Conservation (phyloP, 1,140 invertebrate species). For the Nylanderia fulva region DNA sequence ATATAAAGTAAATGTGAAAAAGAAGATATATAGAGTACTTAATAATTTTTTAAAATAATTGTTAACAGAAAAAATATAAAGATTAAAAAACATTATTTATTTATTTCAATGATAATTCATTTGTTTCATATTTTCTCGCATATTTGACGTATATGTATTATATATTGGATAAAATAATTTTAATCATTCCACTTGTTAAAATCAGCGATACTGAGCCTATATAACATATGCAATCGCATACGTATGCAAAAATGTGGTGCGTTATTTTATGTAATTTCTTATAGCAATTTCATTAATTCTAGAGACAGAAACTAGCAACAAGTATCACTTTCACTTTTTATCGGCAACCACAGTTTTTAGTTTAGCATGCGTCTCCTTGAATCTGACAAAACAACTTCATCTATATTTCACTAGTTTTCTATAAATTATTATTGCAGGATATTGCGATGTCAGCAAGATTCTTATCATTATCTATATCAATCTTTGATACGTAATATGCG, state of each 20-base stretch:
- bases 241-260: conserved; percentile 1
- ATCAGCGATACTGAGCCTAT: neutral
- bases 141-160: neutral
- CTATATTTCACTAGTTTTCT: neutral
- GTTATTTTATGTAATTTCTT: neutral
- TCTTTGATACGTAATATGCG: neutral
- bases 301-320: neutral
- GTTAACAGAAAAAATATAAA: no score
- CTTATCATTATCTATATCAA: neutral
- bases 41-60: neutral
- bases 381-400: neutral
- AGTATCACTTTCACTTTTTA: conserved; percentile 47
- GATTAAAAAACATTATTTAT: neutral
- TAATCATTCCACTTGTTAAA: neutral
- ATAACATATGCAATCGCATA: neutral
- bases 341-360: conserved; percentile 19
- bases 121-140: neutral
- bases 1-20: neutral
- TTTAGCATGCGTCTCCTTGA: conserved; percentile 38
- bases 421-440: conserved; percentile 18
- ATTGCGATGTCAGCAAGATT: neutral
- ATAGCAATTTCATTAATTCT: conserved; percentile 10
- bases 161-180: neutral
- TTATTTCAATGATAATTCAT: conserved; percentile 1
- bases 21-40: neutral